Evolutionary conservation across 1,140 invertebrate species (phyloP), one percentile per base, ranked within the genome.

Genomic region (Bradysia coprophila): DNA sequence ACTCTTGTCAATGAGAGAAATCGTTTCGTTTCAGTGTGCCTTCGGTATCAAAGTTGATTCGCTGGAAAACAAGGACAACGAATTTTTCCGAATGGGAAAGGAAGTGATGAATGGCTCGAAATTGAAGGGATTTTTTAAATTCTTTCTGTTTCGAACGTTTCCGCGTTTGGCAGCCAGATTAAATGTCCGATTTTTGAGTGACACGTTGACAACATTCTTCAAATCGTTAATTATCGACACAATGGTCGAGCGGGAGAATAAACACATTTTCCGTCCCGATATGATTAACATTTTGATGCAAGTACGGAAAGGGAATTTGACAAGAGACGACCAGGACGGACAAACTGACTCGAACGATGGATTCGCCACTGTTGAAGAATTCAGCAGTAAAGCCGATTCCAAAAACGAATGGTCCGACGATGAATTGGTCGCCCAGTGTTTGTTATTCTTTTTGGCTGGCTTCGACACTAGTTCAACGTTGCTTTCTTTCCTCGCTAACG

Each of bases 1-100:
- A n/a, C n/a, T n/a, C n/a, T n/a, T n/a, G n/a, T n/a, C n/a, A n/a
- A n/a, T n/a, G n/a, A n/a, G n/a, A n/a, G n/a, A n/a, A n/a, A n/a
- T n/a, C n/a, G n/a, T n/a, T n/a, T n/a, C n/a, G n/a, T n/a, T n/a
- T n/a, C n/a, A n/a, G n/a, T 62, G 59, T 6, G 68, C 65, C 11
- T 75, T 74, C 50, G 72, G 72, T 0, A 52, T 74, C 2, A 62
- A 71, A 46, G 62, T 71, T 2, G 62, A 75, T 44, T 71, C 72
- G 0, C 56, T 70, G 13, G 57, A 57, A 16, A 57, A 73, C 2
- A 51, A 49, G 18, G 38, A 61, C 6, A 70, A 68, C 47, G 55
- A 66, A 16, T 67, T 69, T 50, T 66, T 57, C 38, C 22, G 44
- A 8, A 57, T 54, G 36, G 63, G 63, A 0, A 59, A 63, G 42